Conservation (phyloP, 2,797 vertebrate species). For the Kryptopterus vitreolus region DNA sequence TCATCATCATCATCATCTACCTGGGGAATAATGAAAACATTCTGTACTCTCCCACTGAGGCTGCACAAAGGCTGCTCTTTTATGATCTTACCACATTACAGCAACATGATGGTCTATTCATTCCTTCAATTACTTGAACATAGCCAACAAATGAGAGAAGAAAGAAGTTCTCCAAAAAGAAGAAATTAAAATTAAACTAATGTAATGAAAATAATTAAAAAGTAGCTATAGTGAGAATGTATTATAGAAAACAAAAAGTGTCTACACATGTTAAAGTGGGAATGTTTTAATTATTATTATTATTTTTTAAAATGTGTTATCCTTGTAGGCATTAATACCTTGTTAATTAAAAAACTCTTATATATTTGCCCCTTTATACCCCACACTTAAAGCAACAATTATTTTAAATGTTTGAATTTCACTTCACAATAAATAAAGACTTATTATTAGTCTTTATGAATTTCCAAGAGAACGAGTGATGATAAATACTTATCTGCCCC, state of each 20-base stretch:
- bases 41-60: slow-evolving; percentile 11
- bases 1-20: neutral
- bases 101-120: neutral
- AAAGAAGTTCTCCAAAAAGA: neutral
- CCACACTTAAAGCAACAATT: neutral
- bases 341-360: neutral
- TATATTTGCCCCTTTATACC: neutral
- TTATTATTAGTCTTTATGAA: neutral
- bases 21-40: slow-evolving; percentile 47
- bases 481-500: slow-evolving; percentile 3
- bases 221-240: no score
- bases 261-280: no score
- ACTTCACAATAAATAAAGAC: neutral
- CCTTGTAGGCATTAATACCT: neutral
- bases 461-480: neutral
- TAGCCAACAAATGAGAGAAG: neutral
- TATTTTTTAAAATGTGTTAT: no score
- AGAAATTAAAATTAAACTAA: neutral
- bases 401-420: neutral
- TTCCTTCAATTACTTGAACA: neutral
- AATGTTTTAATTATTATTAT: no score
- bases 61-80: slow-evolving; percentile 46
- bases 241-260: no score
- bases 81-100: slow-evolving; percentile 5
- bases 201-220: no score